Evolutionary conservation across 2,888 invertebrate genomes (phyloP), one percentile per base, ranked within the genome.

Genomic region (Tanypteryx hageni): DNA sequence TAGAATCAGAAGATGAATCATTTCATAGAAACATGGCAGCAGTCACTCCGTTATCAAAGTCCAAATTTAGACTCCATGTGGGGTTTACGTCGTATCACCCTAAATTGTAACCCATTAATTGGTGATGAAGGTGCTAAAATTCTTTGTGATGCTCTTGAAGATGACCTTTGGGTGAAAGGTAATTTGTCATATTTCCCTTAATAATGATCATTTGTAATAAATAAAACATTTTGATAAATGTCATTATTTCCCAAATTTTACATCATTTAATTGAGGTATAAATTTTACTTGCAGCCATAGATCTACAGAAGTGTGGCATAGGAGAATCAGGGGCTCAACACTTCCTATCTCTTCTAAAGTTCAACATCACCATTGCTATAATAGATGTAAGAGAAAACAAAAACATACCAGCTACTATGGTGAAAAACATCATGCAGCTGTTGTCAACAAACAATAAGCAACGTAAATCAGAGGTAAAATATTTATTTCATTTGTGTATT

Each of bases 161-260:
- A 98, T 94, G 98, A 98, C 94, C 96, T 97, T 92, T 98, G 98
- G 98, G 96, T 98, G 44, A 97, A 97, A 95, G 96, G 96, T 96
- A 59, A 83, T 61, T 57, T 56, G 9, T 84, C 27, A 18, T 18
- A 27, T 10, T 0, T 8, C 9, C 22, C 16, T 11, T 82, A 5
- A 31, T 82, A 82, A 27, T 44, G 0, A 44, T 10, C 14, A 3
- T 27, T 2, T 31, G 82, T 31, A 64, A 27, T 27, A 27, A 9
- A 27, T 7, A 27, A 27, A 31, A 31, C 10, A 27, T 11, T 14
- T 16, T 10, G 7, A 31, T 27, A 22, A 27, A 31, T 2, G 9
- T 0, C 8, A 27, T 27, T 82, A 8, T 4, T 10, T 31, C 9
- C 8, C 2, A 13, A 31, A 31, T 7, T 0, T 9, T 11, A 0